Percentiles rank a stretch among this genome's conserved stretches.
Evolutionary conservation across 2,888 invertebrate genomes (phyloP).

Genomic region (Dromius quadrimaculatus): DNA sequence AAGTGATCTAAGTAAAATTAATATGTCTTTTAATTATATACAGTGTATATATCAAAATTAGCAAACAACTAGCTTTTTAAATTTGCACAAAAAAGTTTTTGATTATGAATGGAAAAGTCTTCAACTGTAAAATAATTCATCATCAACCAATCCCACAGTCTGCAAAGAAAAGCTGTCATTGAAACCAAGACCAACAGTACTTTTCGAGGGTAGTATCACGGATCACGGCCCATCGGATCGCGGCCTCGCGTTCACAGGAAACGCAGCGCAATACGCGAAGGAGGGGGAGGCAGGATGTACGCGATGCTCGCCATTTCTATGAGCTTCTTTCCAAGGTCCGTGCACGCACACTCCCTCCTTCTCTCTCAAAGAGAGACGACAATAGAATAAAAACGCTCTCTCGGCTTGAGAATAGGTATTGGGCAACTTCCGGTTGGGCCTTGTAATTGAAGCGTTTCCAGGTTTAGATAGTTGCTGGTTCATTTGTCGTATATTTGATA

Average conservation of each 20-base stretch:
- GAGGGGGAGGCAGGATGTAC: conserved; percentile 32
- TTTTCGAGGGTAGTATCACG: not conserved
- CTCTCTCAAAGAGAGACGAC: not conserved
- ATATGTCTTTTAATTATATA: too few relatives aligned
- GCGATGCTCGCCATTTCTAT: conserved; percentile 37
- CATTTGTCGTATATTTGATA: conserved; percentile 23
- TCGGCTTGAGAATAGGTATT: conserved; percentile 36
- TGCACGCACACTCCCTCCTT: conserved; percentile 14
- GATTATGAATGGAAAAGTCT: too few relatives aligned
- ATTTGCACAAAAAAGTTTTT: too few relatives aligned
- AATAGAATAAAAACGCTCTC: conserved; percentile 20
- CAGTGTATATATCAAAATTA: too few relatives aligned
- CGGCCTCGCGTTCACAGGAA: conserved; percentile 33
- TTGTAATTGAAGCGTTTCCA: conserved; percentile 35
- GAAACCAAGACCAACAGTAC: conserved; percentile 21
- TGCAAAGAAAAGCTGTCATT: not conserved
- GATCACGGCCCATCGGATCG: not conserved
- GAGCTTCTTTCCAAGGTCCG: conserved; percentile 34
- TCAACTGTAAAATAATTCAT: too few relatives aligned
- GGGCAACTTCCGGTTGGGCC: conserved; percentile 43
- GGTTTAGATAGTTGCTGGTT: conserved; percentile 33
- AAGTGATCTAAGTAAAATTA: too few relatives aligned
- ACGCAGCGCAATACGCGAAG: conserved; percentile 2
- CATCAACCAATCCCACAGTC: conserved; percentile 11
- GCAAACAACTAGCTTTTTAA: too few relatives aligned